Base-by-base conservation (phyloP, 2,888 invertebrate genomes). In the Diabrotica balteata region DNA sequence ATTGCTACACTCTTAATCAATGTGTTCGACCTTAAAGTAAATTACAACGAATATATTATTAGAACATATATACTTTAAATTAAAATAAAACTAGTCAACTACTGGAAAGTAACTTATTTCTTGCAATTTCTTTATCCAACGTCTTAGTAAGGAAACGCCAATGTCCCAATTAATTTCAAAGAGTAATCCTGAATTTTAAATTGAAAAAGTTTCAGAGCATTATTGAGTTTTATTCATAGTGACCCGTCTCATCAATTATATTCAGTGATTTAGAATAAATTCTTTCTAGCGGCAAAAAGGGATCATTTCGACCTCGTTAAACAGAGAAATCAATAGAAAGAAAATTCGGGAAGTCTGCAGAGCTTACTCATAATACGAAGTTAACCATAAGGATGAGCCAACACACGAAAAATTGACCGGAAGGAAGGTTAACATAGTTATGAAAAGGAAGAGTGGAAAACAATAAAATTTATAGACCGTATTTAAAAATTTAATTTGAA, bases 181-280 rank as follows among this genome's bases (percentile, higher is more conserved):
- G 46, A 68, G 58, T 64, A 66, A 64, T 68, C 57, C 63, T 8
- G 59, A 59, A 68, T 66, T 59, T 57, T 59, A 71, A 71, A 69
- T 72, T 66, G 70, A 67, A 69, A 70, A 72, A 69, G 69, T 72
- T 68, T 59, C 22, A 54, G 59, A 59, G 17, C 63, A 61, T 63
- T 66, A 69, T 69, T 69, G 65, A 67, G 66, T 71, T 72, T 70
- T 64, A 72, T 72, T 70, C 69, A 64, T 66, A 52, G 63, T 63
- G 63, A 57, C 63, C 63, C 61, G 69, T 68, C 69, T 60, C 72
- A 70, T 72, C 69, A 69, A 69, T 72, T 72, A 71, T 67, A 69
- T 68, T 60, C 63, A 67, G 49, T 62, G 63, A 71, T 66, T 68
- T 58, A 63, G 71, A 69, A 69, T 67, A 60, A 66, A 67, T 69